These are phyloP conservation scores for Calidris pygmaea DNA, from an alignment of 2,113 vertebrate genomes.

Conservation along the genomic window DNA sequence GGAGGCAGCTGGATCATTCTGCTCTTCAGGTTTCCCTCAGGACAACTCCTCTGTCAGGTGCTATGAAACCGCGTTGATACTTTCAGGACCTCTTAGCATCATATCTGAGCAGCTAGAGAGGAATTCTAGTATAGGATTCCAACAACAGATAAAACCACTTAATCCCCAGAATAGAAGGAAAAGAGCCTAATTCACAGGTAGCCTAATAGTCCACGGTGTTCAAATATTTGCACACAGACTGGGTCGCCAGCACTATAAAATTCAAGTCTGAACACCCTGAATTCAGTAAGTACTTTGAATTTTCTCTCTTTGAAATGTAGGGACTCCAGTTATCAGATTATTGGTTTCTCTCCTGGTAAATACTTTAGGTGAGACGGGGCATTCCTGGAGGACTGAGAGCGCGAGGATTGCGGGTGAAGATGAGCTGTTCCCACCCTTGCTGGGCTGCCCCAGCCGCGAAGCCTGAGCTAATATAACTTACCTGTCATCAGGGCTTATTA, in stretches of 20 bases:
- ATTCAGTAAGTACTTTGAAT: neutral
- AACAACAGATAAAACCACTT: neutral
- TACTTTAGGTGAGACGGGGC: neutral
- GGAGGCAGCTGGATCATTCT: neutral
- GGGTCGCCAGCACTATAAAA: neutral
- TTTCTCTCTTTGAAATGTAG: neutral
- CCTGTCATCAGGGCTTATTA: slow-evolving; percentile 51
- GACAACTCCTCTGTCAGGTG: neutral
- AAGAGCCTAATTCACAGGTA: neutral
- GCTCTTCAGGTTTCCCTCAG: neutral
- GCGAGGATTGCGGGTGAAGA: neutral
- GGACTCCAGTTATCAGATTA: neutral
- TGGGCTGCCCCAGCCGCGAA: neutral
- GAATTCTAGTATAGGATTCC: neutral
- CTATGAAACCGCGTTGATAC: neutral
- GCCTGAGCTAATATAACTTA: neutral
- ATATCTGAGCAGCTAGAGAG: neutral
- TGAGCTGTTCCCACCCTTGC: neutral
- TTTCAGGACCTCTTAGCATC: neutral
- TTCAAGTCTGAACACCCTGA: neutral
- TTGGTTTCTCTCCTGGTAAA: neutral
- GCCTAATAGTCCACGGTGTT: neutral
- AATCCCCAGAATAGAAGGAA: neutral
- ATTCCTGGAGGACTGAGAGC: neutral
- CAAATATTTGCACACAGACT: neutral